These are phyloP conservation scores for Sminthurides aquaticus DNA, from an alignment of 2,888 invertebrate species.

Conservation along the genomic window DNA sequence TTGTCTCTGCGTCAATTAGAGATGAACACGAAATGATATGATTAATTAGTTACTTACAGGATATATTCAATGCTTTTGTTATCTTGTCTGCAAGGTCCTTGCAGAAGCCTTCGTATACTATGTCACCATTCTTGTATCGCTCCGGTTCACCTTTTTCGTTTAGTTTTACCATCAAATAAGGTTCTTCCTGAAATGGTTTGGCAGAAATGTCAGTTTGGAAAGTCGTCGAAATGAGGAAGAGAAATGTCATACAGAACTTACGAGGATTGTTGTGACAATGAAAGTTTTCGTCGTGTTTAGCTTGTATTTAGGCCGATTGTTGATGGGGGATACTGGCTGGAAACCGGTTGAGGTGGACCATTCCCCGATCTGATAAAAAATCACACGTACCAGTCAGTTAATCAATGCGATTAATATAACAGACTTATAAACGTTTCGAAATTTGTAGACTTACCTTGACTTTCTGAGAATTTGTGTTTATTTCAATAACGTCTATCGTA, in stretches of 20 bases:
- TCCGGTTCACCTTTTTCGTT: conserved; percentile 61
- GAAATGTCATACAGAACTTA: conserved; percentile 46
- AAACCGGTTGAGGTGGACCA: conserved; percentile 16
- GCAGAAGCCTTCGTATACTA: conserved; percentile 70
- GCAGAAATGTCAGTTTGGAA: conserved; percentile 2
- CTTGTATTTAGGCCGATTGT: conserved; percentile 47
- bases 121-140: conserved; percentile 57
- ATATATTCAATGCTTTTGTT: conserved; percentile 67
- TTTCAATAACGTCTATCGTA: conserved; percentile 80
- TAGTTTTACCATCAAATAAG: conserved; percentile 71
- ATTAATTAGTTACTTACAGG: conserved; percentile 59
- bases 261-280: conserved; percentile 73
- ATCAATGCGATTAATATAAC: neutral
- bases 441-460: conserved; percentile 30
- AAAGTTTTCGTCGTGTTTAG: conserved; percentile 67
- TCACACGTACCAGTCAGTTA: neutral
- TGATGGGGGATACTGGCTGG: conserved; percentile 7
- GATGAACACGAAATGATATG: too few species aligned
- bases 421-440: neutral
- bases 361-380: conserved; percentile 21
- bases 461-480: conserved; percentile 59
- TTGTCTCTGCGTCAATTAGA: neutral
- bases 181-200: conserved; percentile 60
- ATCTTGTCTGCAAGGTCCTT: conserved; percentile 64
- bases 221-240: neutral